Conservation (phyloP, 1,140 invertebrate species). For the Pristionchus pacificus region DNA sequence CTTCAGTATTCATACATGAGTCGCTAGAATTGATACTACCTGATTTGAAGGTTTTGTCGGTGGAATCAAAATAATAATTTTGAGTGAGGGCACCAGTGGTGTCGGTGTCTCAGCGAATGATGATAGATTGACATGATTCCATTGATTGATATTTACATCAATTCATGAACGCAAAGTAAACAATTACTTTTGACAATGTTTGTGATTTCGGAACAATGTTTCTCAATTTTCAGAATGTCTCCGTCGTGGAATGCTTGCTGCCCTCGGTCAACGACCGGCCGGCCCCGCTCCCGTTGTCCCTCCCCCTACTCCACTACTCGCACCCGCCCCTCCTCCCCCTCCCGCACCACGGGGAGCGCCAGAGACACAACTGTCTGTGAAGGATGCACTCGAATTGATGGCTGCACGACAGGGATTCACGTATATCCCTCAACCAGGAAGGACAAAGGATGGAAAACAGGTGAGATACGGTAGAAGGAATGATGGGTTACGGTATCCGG, state of each 20-base stretch:
- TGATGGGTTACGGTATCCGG: no score
- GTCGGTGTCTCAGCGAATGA: no score
- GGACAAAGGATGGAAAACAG: conserved; percentile 24
- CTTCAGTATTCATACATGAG: no score
- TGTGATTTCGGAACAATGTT: not conserved
- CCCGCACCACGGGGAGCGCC: not conserved
- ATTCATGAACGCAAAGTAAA: no score
- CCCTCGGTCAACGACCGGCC: not conserved
- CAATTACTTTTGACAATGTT: no score
- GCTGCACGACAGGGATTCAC: conserved; percentile 18
- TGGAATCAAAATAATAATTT: conserved; percentile 1
- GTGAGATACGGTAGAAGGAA: no score
- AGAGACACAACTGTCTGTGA: conserved; percentile 17
- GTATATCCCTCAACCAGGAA: conserved; percentile 21
- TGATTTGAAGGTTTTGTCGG: no score
- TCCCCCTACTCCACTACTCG: not conserved
- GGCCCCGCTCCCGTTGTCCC: not conserved
- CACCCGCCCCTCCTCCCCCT: not conserved
- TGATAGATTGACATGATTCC: no score
- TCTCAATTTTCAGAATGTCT: conserved; percentile 16
- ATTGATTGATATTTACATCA: no score
- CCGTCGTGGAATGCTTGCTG: conserved; percentile 3
- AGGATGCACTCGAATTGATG: conserved; percentile 25
- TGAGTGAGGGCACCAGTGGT: no score
- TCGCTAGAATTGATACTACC: no score